Conservation (phyloP, 2,113 vertebrate genomes). For the Naja naja region DNA sequence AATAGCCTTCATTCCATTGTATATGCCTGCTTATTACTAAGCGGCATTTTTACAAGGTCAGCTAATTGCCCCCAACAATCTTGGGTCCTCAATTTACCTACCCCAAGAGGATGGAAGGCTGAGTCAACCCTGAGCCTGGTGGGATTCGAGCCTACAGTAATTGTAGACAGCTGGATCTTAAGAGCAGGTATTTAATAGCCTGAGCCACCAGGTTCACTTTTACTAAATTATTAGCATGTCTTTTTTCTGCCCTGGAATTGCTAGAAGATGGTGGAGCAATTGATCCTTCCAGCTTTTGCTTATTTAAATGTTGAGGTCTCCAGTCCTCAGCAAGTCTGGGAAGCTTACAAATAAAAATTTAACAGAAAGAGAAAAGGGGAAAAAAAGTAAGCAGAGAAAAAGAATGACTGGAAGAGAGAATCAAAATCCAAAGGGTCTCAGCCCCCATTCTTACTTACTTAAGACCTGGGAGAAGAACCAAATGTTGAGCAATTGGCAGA, state of each 20-base stretch:
- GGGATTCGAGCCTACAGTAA: no score
- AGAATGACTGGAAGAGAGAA: background rate
- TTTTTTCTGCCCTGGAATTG: background rate
- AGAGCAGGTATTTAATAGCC: no score
- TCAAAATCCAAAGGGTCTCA: background rate
- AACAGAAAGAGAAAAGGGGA: background rate
- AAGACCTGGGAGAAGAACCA: background rate
- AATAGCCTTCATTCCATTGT: no score
- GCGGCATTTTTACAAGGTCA: no score
- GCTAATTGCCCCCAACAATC: no score
- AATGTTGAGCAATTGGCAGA: background rate
- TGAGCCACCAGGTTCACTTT: no score
- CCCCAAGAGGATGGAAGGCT: no score
- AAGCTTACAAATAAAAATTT: background rate
- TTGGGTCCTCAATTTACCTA: no score
- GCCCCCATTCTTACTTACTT: background rate
- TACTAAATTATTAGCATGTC: background rate
- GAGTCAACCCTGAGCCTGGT: no score
- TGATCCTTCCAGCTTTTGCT: background rate
- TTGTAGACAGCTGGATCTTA: no score
- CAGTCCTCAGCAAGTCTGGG: background rate
- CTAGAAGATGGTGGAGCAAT: background rate
- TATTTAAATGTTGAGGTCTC: background rate
- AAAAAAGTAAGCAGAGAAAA: background rate
- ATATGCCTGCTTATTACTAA: no score